Conservation (phyloP, 2,113 vertebrate genomes). For the Callaeas wilsoni region DNA sequence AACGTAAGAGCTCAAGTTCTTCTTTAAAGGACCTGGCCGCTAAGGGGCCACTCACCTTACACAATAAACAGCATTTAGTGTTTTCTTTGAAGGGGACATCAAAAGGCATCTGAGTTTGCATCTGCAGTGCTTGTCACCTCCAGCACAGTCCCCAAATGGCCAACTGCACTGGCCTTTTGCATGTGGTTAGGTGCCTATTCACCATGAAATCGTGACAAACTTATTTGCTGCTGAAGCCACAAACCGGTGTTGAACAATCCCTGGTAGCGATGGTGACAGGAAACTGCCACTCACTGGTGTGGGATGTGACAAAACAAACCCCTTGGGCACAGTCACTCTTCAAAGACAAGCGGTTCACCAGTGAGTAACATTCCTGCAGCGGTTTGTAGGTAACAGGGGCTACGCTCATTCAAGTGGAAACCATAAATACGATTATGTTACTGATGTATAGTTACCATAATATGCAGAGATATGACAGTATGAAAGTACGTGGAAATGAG, state of each 20-base stretch:
- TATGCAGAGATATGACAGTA: not conserved
- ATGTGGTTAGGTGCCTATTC: not conserved
- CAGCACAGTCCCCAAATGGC: not conserved
- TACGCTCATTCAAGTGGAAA: not conserved
- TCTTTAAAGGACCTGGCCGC: not conserved
- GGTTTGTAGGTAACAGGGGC: not conserved
- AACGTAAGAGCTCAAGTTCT: not conserved
- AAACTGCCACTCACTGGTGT: not conserved
- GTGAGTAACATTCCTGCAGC: conserved; percentile 11
- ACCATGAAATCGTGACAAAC: not conserved
- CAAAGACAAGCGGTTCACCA: not conserved
- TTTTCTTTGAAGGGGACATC: conserved; percentile 2
- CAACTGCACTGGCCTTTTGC: not conserved
- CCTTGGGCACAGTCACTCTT: not conserved
- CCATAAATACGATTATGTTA: not conserved
- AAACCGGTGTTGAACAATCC: not conserved
- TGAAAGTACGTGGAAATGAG: not conserved
- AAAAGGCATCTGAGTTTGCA: not conserved
- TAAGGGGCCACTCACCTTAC: not conserved
- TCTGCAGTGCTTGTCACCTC: not conserved
- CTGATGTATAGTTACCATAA: not conserved
- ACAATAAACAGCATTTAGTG: not conserved
- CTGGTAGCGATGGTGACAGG: not conserved
- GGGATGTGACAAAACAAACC: conserved; percentile 28
- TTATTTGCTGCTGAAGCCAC: not conserved